These are phyloP conservation scores for rat (Rattus norvegicus) DNA, from an alignment of 2,113 vertebrate genomes.

Conservation along the genomic window GRCr8 NC_086028.1:18752501-18753000, in stretches of 20 bases:
- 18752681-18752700: background rate
- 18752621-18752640: background rate
- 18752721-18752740: background rate
- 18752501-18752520: background rate
- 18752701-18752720: background rate
- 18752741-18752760: slow-evolving; percentile 47
- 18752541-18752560: background rate
- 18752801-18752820: slow-evolving; percentile 18
- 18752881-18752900: slow-evolving; percentile 12
- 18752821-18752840: background rate
- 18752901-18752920: background rate
- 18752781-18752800: slow-evolving; percentile 15
- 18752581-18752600: background rate
- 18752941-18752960: slow-evolving; percentile 72
- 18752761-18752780: no score
- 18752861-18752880: background rate
- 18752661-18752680: background rate
- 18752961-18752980: slow-evolving; percentile 81
- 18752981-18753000: slow-evolving; percentile 79
- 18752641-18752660: background rate
- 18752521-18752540: background rate
- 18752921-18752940: slow-evolving; percentile 56
- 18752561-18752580: background rate
- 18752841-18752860: background rate
- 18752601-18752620: background rate